phyloP scores from a whole-genome alignment of 2,797 vertebrate species.

The Okamejei kenojei region DNA sequence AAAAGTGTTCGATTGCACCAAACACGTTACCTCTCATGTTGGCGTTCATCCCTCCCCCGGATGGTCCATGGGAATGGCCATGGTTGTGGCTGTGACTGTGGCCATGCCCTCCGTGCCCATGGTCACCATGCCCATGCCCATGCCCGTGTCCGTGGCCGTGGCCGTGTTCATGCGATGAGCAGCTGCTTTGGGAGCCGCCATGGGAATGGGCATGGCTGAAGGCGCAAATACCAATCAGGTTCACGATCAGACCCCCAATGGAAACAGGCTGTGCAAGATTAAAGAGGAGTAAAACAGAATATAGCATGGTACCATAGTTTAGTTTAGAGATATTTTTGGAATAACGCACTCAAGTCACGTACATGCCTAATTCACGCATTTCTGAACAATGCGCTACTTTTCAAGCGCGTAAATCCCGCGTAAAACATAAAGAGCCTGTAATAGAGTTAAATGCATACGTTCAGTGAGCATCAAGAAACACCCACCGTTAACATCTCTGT shows the following conservation, averaged over 20 bases:
- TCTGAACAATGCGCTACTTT: too few relatives aligned
- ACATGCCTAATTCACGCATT: too few relatives aligned
- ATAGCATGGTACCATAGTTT: neutral
- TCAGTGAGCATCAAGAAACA: slow-evolving; percentile 42
- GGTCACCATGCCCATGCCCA: slow-evolving; percentile 52
- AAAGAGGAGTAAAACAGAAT: neutral
- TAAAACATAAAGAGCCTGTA: too few relatives aligned
- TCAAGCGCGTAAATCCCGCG: too few relatives aligned
- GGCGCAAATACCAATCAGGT: slow-evolving; percentile 94
- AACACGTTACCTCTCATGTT: slow-evolving; percentile 79
- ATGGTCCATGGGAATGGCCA: slow-evolving; percentile 65
- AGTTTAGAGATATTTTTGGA: too few relatives aligned
- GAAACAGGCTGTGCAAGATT: slow-evolving; percentile 74
- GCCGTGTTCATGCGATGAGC: slow-evolving; percentile 71
- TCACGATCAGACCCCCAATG: slow-evolving; percentile 86
- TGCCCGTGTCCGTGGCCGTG: slow-evolving; percentile 53
- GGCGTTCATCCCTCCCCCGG: slow-evolving; percentile 83
- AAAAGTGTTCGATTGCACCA: too few relatives aligned
- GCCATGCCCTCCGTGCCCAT: slow-evolving; percentile 65
- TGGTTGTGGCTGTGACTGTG: slow-evolving; percentile 64
- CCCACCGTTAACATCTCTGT: slow-evolving; percentile 97
- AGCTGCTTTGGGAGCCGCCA: slow-evolving; percentile 64
- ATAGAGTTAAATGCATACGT: neutral
- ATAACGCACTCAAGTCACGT: too few relatives aligned
- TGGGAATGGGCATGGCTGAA: slow-evolving; percentile 91